phyloP scores from a whole-genome alignment of 2,797 vertebrate genomes.

The Eulemur coronatus region DNA sequence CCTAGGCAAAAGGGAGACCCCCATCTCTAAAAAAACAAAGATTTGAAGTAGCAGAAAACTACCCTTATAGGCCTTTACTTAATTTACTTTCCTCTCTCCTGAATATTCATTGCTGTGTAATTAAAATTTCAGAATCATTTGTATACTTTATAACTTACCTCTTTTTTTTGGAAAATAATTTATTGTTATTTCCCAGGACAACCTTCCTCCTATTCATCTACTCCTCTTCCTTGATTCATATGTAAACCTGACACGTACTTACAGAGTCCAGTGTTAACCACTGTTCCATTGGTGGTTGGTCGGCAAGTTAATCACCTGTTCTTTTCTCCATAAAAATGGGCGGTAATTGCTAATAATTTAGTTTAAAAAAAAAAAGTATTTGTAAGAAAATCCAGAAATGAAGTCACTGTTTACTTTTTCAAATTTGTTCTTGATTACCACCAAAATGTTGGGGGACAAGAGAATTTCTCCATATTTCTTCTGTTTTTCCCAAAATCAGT shows the following conservation, averaged over 20 bases:
- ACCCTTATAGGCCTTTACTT: background rate
- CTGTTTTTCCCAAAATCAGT: background rate
- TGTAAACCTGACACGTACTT: slow-evolving; percentile 16
- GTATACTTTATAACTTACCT: slow-evolving; percentile 29
- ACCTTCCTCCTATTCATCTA: background rate
- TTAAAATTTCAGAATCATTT: background rate
- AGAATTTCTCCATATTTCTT: background rate
- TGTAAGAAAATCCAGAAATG: slow-evolving; percentile 21
- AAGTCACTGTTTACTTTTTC: background rate
- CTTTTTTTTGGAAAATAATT: slow-evolving; percentile 48
- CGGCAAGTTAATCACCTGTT: background rate
- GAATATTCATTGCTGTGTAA: background rate
- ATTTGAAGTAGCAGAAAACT: background rate
- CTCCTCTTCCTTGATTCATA: slow-evolving; percentile 23
- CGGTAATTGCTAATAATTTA: background rate
- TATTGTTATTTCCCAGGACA: slow-evolving; percentile 6
- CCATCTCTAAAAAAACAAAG: too few species aligned
- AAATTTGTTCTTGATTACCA: background rate
- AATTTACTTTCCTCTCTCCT: slow-evolving; percentile 42
- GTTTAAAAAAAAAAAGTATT: background rate
- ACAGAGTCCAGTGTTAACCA: background rate
- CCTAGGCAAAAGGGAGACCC: too few species aligned
- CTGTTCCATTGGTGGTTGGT: background rate
- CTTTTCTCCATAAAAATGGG: background rate
- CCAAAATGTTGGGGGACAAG: background rate